Evolutionary conservation across 2,888 invertebrate species (phyloP).

Genomic region (Campoletis raptor): DNA sequence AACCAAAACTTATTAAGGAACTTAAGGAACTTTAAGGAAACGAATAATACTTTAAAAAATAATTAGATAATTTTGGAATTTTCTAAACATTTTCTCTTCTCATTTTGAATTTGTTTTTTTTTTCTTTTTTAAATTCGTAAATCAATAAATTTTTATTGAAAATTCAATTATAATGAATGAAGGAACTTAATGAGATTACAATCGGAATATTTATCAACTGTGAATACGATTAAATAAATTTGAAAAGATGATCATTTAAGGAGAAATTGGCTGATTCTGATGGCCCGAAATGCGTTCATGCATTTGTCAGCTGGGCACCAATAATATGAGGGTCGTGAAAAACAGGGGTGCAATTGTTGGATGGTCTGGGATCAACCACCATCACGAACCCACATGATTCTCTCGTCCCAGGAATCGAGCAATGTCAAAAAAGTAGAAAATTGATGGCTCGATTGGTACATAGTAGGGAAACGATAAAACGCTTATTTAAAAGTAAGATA

Average conservation of each 20-base stretch:
- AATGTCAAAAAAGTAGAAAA: constrained; percentile 42
- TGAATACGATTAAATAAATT: background rate
- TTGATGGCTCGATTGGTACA: constrained; percentile 24
- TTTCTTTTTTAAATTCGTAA: background rate
- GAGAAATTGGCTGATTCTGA: constrained; percentile 19
- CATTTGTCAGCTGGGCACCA: constrained; percentile 39
- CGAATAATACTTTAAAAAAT: background rate
- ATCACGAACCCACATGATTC: constrained; percentile 57
- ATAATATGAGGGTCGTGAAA: constrained; percentile 59
- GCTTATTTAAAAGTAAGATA: constrained; percentile 46
- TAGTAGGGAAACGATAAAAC: constrained; percentile 38
- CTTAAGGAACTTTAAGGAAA: no score
- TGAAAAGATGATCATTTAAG: background rate
- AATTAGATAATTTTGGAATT: background rate
- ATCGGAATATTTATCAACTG: background rate
- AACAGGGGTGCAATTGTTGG: constrained; percentile 43
- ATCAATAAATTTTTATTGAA: background rate
- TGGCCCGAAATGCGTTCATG: constrained; percentile 12
- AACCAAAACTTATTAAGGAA: no score
- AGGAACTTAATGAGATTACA: background rate
- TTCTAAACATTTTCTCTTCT: background rate
- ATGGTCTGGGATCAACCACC: constrained; percentile 43
- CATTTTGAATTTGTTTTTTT: background rate
- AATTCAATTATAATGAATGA: background rate
- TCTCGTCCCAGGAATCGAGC: constrained; percentile 10